A percentile compares a stretch with the other conserved stretches of the same genome.
Conservation (phyloP, 1,140 invertebrate genomes). For the Steinernema feltiae region DNA sequence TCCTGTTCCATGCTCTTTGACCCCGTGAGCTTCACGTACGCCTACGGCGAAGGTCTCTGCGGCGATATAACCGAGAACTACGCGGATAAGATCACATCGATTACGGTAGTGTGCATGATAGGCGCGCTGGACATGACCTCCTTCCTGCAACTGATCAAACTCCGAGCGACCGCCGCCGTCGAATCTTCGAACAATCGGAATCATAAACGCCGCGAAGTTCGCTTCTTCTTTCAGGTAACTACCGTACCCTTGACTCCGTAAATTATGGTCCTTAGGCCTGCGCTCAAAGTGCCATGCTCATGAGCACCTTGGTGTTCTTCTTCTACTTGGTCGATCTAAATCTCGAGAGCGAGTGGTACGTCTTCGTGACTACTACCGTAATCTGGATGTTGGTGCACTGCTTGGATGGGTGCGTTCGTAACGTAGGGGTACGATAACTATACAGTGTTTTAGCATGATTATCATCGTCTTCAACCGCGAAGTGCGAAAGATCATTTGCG, state of each 20-base stretch:
- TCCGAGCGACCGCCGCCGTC: background rate
- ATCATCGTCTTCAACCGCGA: background rate
- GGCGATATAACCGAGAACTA: background rate
- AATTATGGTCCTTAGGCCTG: background rate
- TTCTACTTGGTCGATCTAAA: background rate
- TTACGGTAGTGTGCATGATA: background rate
- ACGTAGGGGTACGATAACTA: background rate
- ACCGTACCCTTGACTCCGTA: background rate
- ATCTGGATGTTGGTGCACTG: background rate
- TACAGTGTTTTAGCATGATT: background rate
- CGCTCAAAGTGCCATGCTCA: background rate
- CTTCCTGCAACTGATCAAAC: background rate
- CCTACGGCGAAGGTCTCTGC: conserved; percentile 7
- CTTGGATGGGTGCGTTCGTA: background rate
- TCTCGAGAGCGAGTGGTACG: background rate
- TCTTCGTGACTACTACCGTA: background rate
- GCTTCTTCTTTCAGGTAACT: conserved; percentile 2
- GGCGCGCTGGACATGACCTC: background rate
- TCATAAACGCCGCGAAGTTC: background rate
- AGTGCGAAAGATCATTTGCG: background rate
- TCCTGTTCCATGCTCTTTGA: conserved; percentile 4
- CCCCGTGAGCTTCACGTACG: conserved; percentile 9
- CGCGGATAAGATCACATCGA: conserved; percentile 2
- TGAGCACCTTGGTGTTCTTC: background rate
- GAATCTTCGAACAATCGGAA: background rate